Evolutionary conservation across 2,888 invertebrate species (phyloP), one percentile per base, ranked within the genome.

Genomic region (Stenolophus ochropezus): DNA sequence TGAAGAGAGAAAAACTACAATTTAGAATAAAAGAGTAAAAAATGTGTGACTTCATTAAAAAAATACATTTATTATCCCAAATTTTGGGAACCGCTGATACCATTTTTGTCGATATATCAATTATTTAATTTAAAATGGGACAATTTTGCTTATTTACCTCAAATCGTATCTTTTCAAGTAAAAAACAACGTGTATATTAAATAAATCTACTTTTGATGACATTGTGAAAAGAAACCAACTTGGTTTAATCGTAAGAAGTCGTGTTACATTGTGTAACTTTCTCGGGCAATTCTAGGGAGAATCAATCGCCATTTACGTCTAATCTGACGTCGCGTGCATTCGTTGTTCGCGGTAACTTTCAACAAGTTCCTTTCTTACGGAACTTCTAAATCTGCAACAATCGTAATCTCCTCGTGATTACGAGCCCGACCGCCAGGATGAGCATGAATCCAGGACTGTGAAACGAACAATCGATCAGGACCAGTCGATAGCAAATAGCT

Each of bases 351-450:
- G 71, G 8, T 0, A 71, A 71, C 71, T 71, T 61, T 69, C 69
- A 69, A 69, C 69, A 69, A 69, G 69, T 69, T 69, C 69, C 42
- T 69, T 69, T 42, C 42, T 69, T 69, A 18, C 69, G 42, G 42
- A 69, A 69, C 74, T 53, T 75, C 51, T 75, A 75, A 75, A 75
- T 75, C 74, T 75, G 74, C 53, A 75, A 75, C 74, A 75, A 33
- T 23, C 23, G 74, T 75, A 75, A 75, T 75, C 74, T 75, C 27
- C 23, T 51, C 53, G 18, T 75, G 74, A 75, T 75, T 75, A 75
- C 49, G 11, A 51, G 8, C 21, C 21, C 49, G 14, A 16, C 33
- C 33, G 6, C 11, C 21, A 56, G 56, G 25, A 25, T 65, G 25
- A 11, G 6, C 27, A 49, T 49, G 21, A 14, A 16, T 18, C 73